These are phyloP conservation scores for Drosophila repletoides DNA, from an alignment of 1,140 invertebrate species.

Conservation along the genomic window DNA sequence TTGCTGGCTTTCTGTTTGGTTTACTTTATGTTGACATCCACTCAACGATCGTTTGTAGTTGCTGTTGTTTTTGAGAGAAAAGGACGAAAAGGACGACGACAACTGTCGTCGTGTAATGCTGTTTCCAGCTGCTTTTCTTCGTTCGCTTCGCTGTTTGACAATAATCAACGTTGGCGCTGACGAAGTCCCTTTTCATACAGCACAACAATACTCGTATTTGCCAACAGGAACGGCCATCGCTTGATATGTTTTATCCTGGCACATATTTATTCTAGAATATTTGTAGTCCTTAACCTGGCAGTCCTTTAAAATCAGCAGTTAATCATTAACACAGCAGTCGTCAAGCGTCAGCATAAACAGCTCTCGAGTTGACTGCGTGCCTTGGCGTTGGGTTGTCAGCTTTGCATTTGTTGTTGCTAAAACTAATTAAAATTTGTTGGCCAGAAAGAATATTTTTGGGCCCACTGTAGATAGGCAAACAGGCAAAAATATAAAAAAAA, in stretches of 20 bases:
- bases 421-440: constrained; percentile 65
- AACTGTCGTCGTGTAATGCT: constrained; percentile 22
- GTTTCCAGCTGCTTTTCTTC: constrained; percentile 37
- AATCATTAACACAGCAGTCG: constrained; percentile 7
- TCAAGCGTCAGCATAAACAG: constrained; percentile 5
- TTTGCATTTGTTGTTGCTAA: constrained; percentile 41
- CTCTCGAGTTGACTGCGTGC: constrained; percentile 39
- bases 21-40: constrained; percentile 42
- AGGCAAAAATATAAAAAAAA: constrained; percentile 3
- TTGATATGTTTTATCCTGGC: constrained; percentile 26
- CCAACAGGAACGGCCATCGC: constrained; percentile 49
- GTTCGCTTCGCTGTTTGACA: constrained; percentile 56
- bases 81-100: constrained; percentile 6
- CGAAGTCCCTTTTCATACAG: constrained; percentile 46
- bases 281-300: neutral
- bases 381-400: constrained; percentile 51
- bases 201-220: constrained; percentile 52
- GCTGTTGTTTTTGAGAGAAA: constrained; percentile 19
- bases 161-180: constrained; percentile 59
- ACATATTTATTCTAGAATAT: constrained; percentile 45
- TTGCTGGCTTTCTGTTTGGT: constrained; percentile 10
- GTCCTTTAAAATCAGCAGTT: constrained; percentile 40
- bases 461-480: constrained; percentile 38
- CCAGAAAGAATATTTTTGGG: constrained; percentile 8
- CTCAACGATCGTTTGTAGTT: constrained; percentile 34